Evolutionary conservation across 2,113 vertebrate genomes (phyloP).

Genomic region (Trogon surrucura): DNA sequence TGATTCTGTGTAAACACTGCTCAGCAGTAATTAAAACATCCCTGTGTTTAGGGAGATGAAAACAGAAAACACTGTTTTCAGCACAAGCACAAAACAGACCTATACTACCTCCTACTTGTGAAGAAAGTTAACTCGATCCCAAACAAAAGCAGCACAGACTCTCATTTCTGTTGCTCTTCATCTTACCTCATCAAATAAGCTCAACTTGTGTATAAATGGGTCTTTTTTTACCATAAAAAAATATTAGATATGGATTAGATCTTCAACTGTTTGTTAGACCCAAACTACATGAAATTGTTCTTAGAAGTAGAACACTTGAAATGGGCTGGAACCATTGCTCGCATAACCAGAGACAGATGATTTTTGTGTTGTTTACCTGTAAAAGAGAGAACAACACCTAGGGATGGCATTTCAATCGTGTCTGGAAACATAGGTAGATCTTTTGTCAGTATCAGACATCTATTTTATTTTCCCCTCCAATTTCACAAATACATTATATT

Average conservation of each 20-base stretch:
- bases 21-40: neutral
- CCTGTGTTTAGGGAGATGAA: no score
- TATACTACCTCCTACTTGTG: neutral
- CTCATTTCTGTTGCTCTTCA: neutral
- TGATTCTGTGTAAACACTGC: no score
- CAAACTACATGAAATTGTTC: neutral
- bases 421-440: neutral
- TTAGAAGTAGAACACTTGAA: neutral
- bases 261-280: neutral
- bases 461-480: neutral
- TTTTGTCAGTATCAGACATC: neutral
- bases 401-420: neutral
- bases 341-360: neutral
- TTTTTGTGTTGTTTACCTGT: neutral
- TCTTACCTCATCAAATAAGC: neutral
- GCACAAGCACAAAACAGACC: neutral
- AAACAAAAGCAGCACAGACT: neutral
- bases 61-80: neutral
- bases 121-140: neutral
- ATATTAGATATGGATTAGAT: neutral
- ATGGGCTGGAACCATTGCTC: neutral
- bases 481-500: neutral
- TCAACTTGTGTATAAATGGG: neutral
- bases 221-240: neutral
- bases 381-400: neutral